Evolutionary conservation across 2,797 vertebrate species (phyloP).

Genomic region (Sebastes diploproa): DNA sequence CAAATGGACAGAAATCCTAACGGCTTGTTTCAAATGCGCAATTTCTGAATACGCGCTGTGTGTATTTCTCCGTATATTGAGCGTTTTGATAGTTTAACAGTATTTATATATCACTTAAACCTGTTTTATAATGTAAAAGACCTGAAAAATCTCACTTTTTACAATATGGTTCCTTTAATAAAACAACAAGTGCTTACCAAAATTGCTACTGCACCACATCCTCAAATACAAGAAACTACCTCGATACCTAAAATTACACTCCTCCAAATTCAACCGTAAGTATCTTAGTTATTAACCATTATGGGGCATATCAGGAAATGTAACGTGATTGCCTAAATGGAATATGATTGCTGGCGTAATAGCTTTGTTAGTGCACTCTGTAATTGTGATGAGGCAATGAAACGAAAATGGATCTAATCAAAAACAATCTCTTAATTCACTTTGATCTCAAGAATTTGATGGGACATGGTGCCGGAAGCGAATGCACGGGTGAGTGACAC

Average conservation of each 20-base stretch:
- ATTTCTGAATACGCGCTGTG: no score
- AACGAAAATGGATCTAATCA: slow-evolving; percentile 74
- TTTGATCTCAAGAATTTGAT: slow-evolving; percentile 69
- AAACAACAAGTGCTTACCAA: not conserved
- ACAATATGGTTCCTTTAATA: not conserved
- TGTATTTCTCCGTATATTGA: no score
- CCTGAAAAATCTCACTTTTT: no score
- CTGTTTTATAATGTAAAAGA: no score
- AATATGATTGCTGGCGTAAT: slow-evolving; percentile 64
- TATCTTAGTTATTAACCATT: slow-evolving; percentile 50
- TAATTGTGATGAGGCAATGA: slow-evolving; percentile 68
- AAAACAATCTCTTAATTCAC: slow-evolving; percentile 72
- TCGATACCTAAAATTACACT: not conserved
- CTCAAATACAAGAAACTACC: not conserved
- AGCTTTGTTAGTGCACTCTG: slow-evolving; percentile 62
- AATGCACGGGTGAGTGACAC: slow-evolving; percentile 52
- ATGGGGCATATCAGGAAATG: slow-evolving; percentile 56
- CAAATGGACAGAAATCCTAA: no score
- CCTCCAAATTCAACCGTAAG: slow-evolving; percentile 1
- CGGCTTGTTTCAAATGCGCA: no score
- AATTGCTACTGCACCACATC: not conserved
- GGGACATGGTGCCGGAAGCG: slow-evolving; percentile 62
- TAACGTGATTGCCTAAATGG: slow-evolving; percentile 60
- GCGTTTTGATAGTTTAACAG: no score
- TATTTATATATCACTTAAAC: no score